A percentile compares a stretch with the other conserved stretches of the same genome.
Evolutionary conservation across 1,140 invertebrate genomes (phyloP).

Genomic region (Drosophila pseudoobscura): DNA sequence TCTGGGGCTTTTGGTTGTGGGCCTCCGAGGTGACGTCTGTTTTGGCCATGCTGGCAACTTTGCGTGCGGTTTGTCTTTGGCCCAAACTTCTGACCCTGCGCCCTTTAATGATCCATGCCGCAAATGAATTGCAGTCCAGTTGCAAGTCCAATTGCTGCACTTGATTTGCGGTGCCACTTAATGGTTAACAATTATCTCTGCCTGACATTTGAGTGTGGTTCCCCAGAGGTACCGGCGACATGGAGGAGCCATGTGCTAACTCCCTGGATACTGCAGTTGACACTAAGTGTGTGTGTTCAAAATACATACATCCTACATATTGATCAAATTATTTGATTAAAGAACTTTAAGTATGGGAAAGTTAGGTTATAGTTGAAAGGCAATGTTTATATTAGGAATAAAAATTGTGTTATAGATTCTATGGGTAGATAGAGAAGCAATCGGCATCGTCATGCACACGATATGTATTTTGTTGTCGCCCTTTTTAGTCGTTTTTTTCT

Average conservation of each 20-base stretch:
- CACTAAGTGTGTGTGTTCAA: constrained; percentile 12
- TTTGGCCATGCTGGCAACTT: constrained; percentile 72
- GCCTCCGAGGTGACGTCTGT: constrained; percentile 69
- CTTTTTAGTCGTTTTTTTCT: no score
- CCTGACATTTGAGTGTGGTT: constrained; percentile 44
- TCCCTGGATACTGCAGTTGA: constrained; percentile 27
- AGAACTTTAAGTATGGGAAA: no score
- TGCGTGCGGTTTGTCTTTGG: constrained; percentile 71
- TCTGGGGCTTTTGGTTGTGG: constrained; percentile 21
- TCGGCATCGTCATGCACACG: no score
- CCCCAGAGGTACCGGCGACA: not conserved
- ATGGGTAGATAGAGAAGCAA: no score
- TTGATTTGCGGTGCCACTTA: constrained; percentile 75
- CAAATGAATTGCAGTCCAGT: constrained; percentile 75
- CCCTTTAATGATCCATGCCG: constrained; percentile 51
- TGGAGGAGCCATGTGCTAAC: not conserved
- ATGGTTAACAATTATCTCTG: constrained; percentile 77
- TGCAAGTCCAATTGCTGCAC: constrained; percentile 79
- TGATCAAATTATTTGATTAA: no score
- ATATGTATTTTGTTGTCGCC: no score
- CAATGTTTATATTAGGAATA: no score
- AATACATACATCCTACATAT: no score
- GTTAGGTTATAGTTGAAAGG: no score
- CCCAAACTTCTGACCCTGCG: constrained; percentile 19
- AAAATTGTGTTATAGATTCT: no score